Base-by-base conservation (phyloP, 2,113 vertebrate genomes). In the Tangachromis dhanisi region DNA sequence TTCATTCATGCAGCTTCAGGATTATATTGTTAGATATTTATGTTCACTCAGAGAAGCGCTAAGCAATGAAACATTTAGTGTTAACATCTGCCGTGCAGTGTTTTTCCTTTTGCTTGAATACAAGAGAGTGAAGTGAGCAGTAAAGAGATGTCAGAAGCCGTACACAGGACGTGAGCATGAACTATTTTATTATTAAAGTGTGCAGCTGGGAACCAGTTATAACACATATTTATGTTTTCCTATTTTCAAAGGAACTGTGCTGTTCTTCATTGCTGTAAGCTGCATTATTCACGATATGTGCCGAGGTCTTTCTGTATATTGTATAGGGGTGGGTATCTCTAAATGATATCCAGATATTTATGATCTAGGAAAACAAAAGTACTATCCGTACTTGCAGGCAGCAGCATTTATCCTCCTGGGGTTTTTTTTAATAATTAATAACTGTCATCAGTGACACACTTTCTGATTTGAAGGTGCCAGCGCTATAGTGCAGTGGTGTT, bases 251-350 rank as follows among this genome's bases (percentile, higher is more conserved):
- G 78, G 10, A 90, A 87, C 61, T 38, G 11, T 63, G 71, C 68
- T 84, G 24, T 85, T 59, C 26, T 90, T 63, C 53, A 45, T 76
- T 16, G 14, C 71, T 24, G 66, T 92, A 86, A 94, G 92, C 86
- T 85, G 42, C 80, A 88, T 93, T 81, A 90, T 86, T 90, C 73
- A 66, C 42, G 55, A 12, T 89, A 92, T 55, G 40, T 88, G 84
- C 33, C 19, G 10, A 83, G 21, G 51, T 81, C 8, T 29, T 68
- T 47, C 45, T 87, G 7, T 71, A 19, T 81, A 31, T 73, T 26
- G 40, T 11, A 3, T 17, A 29, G 35, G 66, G 35, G 66, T 9
- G 66, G 66, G 35, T 42, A 24, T 59, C n/a, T 68, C 35, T 6
- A 71, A 71, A 71, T 71, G 21, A 24, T 40, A 71, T 9, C 66